Percentiles rank a stretch among this genome's conserved stretches.
Evolutionary conservation across 2,113 vertebrate genomes (phyloP).

Genomic region (Sprattus sprattus): DNA sequence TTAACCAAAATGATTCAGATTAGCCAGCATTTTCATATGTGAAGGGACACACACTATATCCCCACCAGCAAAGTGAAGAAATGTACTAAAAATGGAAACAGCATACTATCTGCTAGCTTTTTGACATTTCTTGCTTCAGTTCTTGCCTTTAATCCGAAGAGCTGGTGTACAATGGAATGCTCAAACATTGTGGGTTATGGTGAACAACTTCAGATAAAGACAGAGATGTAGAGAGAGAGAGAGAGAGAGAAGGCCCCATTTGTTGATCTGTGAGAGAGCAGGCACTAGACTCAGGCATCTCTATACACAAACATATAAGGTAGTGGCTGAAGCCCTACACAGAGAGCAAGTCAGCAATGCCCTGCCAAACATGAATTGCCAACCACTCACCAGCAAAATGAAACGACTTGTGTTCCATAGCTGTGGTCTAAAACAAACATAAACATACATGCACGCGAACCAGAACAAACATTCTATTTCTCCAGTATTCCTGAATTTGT

Average conservation of each 20-base stretch:
- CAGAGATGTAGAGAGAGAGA: not conserved
- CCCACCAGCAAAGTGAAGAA: too few relatives aligned
- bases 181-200: not conserved
- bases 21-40: too few relatives aligned
- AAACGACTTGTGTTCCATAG: not conserved
- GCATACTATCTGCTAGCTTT: too few relatives aligned
- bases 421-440: not conserved
- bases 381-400: conserved; percentile 6
- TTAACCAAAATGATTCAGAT: too few relatives aligned
- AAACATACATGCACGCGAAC: not conserved
- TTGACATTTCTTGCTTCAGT: too few relatives aligned
- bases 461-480: not conserved
- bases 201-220: not conserved
- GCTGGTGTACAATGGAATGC: not conserved
- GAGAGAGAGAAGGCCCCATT: conserved; percentile 4
- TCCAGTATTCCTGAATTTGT: not conserved
- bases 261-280: conserved; percentile 7
- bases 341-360: conserved; percentile 25
- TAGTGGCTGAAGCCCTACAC: conserved; percentile 18
- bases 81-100: too few relatives aligned
- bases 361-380: not conserved
- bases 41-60: too few relatives aligned
- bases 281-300: conserved; percentile 17
- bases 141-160: too few relatives aligned
- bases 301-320: conserved; percentile 44